These are phyloP conservation scores for Uropetala carovei DNA, from an alignment of 2,888 invertebrate species.

Conservation along the genomic window DNA sequence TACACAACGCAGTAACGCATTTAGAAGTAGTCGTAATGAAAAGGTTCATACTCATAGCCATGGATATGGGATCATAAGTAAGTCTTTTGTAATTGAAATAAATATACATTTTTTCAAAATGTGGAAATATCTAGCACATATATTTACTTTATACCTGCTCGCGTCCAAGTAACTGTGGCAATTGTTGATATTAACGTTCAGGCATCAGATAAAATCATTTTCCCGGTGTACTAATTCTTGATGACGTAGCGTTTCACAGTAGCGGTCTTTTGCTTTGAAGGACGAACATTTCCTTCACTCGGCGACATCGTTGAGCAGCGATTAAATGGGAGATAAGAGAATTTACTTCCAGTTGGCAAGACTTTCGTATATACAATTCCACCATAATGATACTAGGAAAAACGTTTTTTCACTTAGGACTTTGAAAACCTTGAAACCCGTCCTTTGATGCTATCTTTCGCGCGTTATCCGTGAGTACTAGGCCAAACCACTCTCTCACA, in stretches of 20 bases:
- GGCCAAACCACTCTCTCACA: neutral
- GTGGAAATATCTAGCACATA: too few relatives aligned
- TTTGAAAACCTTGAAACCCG: slow-evolving; percentile 3
- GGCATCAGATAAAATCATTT: too few relatives aligned
- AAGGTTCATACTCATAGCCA: too few relatives aligned
- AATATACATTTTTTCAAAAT: too few relatives aligned
- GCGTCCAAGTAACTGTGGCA: too few relatives aligned
- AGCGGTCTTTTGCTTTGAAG: neutral
- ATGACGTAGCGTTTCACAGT: neutral
- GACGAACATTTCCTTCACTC: neutral
- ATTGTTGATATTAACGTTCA: too few relatives aligned
- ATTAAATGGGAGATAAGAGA: neutral
- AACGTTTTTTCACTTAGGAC: neutral
- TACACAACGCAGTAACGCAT: too few relatives aligned
- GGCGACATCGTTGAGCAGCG: neutral
- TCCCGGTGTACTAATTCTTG: too few relatives aligned
- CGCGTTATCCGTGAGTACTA: neutral
- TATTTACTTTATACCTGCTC: too few relatives aligned
- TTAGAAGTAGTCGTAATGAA: too few relatives aligned
- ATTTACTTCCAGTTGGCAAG: neutral
- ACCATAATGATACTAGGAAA: neutral
- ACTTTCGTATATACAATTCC: neutral
- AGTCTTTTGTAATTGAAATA: too few relatives aligned
- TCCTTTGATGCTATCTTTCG: neutral
- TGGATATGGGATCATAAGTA: too few relatives aligned